Base-by-base conservation (phyloP, 2,888 invertebrate genomes). In the Muscina levida region DNA sequence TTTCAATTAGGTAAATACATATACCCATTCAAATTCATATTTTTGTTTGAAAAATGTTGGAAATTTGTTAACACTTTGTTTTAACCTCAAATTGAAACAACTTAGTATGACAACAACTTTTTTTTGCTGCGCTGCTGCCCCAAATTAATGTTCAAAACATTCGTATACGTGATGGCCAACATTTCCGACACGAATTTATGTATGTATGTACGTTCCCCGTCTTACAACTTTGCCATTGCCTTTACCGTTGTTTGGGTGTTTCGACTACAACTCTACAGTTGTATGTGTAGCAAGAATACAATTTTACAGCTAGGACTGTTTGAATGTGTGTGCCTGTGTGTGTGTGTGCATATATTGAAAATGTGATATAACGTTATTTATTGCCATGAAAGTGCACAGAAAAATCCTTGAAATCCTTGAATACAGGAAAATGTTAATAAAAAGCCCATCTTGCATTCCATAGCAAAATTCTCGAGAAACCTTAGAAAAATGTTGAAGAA, bases 301-400 rank as follows among this genome's bases (percentile, higher is more conserved):
- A n/a, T n/a, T n/a, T n/a, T n/a, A n/a, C n/a, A n/a, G 31, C 15
- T 15, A 17, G 65, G 15, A 22, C 44, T 19, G 17, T 48, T 67
- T 59, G 5, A 17, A 51, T 67, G 66, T 72, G 72, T 72, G 53
- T 39, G 5, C 19, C 48, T 37, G 46, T 70, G 56, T 70, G 59
- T 42, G 3, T 13, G 72, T 68, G 57, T 71, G 57, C 71, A 53
- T 44, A 3, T 72, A 62, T 39, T 56, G 22, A 77, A 81, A 31
- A 74, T 53, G 48, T 62, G 62, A 62, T 39, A 62, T 62, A 62
- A 62, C 62, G 39, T 62, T 62, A 37, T 37, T 62, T 62, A 39
- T 62, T 74, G 74, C 71, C 73, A 72, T 74, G 62, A 67, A n/a
- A 71, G 39, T 42, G 42, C 56, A 62, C 62, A 59, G 59, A 42